phyloP scores from a whole-genome alignment of 2,888 invertebrate genomes.

The Schizotus pectinicornis region DNA sequence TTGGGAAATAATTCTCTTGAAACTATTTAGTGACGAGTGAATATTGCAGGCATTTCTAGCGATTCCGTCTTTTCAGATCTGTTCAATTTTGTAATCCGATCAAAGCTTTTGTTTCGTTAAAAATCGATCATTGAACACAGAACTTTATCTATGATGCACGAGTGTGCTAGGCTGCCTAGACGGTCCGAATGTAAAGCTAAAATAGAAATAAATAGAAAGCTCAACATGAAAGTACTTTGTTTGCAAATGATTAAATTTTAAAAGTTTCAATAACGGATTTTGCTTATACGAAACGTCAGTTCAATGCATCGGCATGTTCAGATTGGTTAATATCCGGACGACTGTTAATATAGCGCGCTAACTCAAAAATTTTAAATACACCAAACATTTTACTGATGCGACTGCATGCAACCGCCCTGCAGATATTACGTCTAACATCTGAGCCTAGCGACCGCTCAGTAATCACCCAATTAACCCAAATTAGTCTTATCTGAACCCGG shows the following conservation, averaged over 20 bases:
- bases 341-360: too few relatives aligned
- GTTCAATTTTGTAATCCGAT: conserved; percentile 16
- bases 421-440: too few relatives aligned
- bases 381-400: too few relatives aligned
- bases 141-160: conserved; percentile 2
- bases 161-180: too few relatives aligned
- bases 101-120: neutral
- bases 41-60: conserved; percentile 11
- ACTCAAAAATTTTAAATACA: too few relatives aligned
- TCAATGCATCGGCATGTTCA: conserved; percentile 1
- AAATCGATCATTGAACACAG: conserved; percentile 6
- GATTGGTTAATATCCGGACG: too few relatives aligned
- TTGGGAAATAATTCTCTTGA: too few relatives aligned
- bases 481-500: too few relatives aligned
- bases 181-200: conserved; percentile 2
- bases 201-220: conserved; percentile 8
- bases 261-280: conserved; percentile 14
- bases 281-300: conserved; percentile 4
- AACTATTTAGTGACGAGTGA: neutral
- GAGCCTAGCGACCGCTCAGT: too few relatives aligned
- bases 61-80: conserved; percentile 8
- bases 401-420: too few relatives aligned
- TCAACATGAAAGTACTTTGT: conserved; percentile 7
- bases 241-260: conserved; percentile 18
- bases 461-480: too few relatives aligned